These are phyloP conservation scores for Jordanella pulchra DNA, from an alignment of 2,797 vertebrate species.

Conservation along the genomic window DNA sequence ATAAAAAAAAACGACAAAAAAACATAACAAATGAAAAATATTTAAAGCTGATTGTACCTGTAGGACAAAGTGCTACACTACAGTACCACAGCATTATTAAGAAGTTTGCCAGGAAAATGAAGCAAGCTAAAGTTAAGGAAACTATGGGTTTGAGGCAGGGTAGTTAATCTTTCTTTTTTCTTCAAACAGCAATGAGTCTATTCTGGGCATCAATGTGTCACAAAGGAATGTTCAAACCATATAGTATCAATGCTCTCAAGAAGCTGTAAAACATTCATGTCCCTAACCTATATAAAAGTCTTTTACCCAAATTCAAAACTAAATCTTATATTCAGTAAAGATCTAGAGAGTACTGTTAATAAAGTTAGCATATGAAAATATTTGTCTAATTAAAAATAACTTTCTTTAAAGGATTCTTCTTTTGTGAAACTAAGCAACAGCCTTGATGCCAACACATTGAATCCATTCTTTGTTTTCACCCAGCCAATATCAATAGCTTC, in stretches of 20 bases:
- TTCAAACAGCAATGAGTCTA: constrained; percentile 56
- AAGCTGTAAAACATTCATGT: constrained; percentile 69
- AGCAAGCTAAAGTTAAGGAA: constrained; percentile 63
- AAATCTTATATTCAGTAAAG: background rate
- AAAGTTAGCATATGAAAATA: constrained; percentile 71
- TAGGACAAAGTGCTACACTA: constrained; percentile 54
- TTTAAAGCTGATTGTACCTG: constrained; percentile 68
- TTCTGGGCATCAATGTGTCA: constrained; percentile 74
- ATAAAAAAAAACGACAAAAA: constrained; percentile 70
- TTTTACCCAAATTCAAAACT: constrained; percentile 29
- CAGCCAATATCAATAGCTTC: constrained; percentile 42
- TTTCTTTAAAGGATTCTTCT: constrained; percentile 50
- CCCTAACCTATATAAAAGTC: constrained; percentile 65
- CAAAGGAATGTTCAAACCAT: constrained; percentile 73
- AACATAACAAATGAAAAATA: constrained; percentile 73
- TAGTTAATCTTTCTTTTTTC: constrained; percentile 49
- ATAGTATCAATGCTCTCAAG: constrained; percentile 77
- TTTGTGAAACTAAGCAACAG: constrained; percentile 64
- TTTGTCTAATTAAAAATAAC: constrained; percentile 58
- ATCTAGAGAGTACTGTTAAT: constrained; percentile 26
- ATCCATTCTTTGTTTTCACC: constrained; percentile 57
- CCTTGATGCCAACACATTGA: constrained; percentile 57
- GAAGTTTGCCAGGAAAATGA: constrained; percentile 66
- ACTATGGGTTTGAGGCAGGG: constrained; percentile 43
- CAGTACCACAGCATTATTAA: constrained; percentile 2